These are phyloP conservation scores for Myotis brandtii DNA, from an alignment of 2,113 vertebrate genomes.

Conservation along the genomic window DNA sequence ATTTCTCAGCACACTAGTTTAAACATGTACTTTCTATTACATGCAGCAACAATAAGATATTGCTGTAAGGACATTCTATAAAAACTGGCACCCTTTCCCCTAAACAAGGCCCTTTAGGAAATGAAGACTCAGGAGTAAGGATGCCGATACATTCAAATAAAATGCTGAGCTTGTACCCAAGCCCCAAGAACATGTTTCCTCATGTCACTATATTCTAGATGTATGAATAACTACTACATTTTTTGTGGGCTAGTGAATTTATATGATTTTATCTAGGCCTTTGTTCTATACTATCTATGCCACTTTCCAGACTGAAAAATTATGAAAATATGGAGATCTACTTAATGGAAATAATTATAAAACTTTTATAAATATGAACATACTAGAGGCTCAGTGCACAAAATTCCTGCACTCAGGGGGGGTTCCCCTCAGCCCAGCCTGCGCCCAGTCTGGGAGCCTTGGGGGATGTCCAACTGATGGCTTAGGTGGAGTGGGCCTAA, in stretches of 20 bases:
- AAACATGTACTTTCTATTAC: neutral
- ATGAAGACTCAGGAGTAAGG: slow-evolving; percentile 14
- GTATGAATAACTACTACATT: neutral
- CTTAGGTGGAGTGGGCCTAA: no score
- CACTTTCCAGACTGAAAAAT: neutral
- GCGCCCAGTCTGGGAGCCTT: no score
- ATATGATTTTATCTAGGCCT: slow-evolving; percentile 23
- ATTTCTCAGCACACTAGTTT: slow-evolving; percentile 31
- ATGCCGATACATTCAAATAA: neutral
- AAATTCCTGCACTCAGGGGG: no score
- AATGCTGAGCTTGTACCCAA: neutral
- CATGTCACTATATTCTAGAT: neutral
- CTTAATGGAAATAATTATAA: neutral
- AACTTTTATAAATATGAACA: neutral
- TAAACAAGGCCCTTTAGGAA: slow-evolving; percentile 9
- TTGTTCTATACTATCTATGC: neutral
- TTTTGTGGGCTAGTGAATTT: slow-evolving; percentile 22
- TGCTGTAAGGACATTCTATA: neutral
- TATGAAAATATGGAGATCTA: neutral
- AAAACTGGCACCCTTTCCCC: neutral
- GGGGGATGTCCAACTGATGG: no score
- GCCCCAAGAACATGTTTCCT: neutral
- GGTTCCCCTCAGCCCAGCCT: no score
- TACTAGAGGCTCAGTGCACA: neutral
- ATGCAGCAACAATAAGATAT: neutral